Conservation (phyloP, 2,888 invertebrate genomes). For the Brassicogethes aeneus region DNA sequence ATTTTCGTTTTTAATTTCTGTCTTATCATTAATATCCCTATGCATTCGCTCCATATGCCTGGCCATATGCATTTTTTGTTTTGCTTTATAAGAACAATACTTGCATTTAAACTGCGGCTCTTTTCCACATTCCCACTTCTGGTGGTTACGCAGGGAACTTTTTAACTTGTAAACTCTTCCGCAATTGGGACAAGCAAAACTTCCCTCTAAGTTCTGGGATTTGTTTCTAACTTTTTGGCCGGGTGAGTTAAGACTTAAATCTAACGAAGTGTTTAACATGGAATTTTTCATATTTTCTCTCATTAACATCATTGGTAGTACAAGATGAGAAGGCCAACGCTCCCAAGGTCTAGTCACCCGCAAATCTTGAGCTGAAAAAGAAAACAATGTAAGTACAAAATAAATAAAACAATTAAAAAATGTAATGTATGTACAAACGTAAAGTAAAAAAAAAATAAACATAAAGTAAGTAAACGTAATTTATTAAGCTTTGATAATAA, state of each 20-base stretch:
- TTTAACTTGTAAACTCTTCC: constrained; percentile 80
- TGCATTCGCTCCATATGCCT: constrained; percentile 78
- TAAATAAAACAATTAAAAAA: constrained; percentile 7
- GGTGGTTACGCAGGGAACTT: constrained; percentile 73
- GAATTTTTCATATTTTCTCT: constrained; percentile 45
- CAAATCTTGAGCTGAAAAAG: constrained; percentile 57
- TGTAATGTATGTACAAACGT: no score
- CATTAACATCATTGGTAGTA: constrained; percentile 58
- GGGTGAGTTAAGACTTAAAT: constrained; percentile 18
- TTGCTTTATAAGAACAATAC: constrained; percentile 74
- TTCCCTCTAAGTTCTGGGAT: constrained; percentile 35
- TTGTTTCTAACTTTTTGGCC: constrained; percentile 23
- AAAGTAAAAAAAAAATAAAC: constrained; percentile 5
- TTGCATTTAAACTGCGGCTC: constrained; percentile 77
- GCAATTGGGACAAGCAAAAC: constrained; percentile 73
- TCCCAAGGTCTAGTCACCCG: constrained; percentile 61
- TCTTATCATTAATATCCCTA: constrained; percentile 43
- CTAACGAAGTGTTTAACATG: constrained; percentile 27
- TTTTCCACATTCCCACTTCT: constrained; percentile 81
- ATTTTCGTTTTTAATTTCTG: constrained; percentile 29
- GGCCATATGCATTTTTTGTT: constrained; percentile 78
- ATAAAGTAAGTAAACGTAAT: no score
- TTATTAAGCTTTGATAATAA: no score
- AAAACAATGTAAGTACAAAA: constrained; percentile 20
- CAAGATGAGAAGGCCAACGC: constrained; percentile 66